These are phyloP conservation scores for Odontesthes bonariensis DNA, from an alignment of 2,113 vertebrate species.

Conservation along the genomic window DNA sequence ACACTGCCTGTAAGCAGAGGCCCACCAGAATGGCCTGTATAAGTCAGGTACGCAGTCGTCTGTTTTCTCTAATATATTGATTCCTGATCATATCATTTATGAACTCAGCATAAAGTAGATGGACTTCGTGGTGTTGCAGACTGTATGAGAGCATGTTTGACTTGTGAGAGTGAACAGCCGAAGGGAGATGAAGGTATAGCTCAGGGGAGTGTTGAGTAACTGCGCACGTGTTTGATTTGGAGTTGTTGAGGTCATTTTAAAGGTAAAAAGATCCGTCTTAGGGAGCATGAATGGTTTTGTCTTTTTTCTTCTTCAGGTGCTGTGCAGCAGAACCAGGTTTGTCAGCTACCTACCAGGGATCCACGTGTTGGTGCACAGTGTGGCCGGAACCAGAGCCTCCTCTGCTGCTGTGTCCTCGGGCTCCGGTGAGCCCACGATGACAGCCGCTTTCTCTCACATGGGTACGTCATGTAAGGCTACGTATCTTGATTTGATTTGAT, in stretches of 20 bases:
- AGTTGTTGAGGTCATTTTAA: no score
- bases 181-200: no score
- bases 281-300: no score
- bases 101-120: no score
- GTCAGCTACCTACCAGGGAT: conserved; percentile 93
- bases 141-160: no score
- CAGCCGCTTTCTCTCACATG: conserved; percentile 81
- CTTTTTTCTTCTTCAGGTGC: conserved; percentile 81
- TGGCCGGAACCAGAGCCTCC: conserved; percentile 85
- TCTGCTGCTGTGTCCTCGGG: conserved; percentile 88
- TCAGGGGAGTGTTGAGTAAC: no score
- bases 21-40: conserved; percentile 1
- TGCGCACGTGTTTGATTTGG: no score
- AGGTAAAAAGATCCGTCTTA: no score
- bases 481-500: not conserved
- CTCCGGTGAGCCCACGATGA: conserved; percentile 85
- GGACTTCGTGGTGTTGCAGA: not conserved
- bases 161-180: no score
- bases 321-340: conserved; percentile 90
- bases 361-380: conserved; percentile 86
- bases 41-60: not conserved
- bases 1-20: conserved; percentile 1
- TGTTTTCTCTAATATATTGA: not conserved
- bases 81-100: no score
- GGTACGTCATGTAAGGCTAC: conserved; percentile 76